Evolutionary conservation across 2,888 invertebrate species (phyloP), one percentile per base, ranked within the genome.

Genomic region (Parelbella ahira): DNA sequence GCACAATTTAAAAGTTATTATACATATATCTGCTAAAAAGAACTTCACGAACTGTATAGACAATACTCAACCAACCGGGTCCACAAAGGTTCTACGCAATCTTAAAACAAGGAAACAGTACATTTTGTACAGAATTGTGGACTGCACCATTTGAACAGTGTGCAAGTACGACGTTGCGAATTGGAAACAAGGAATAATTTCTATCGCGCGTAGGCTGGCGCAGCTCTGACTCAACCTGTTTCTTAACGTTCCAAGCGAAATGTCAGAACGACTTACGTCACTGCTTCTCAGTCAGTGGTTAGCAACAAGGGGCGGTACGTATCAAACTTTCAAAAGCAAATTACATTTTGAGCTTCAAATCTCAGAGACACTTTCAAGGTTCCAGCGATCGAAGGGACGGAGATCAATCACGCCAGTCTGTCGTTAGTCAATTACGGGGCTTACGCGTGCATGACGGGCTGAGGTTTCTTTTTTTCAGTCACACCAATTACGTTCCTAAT

Each of bases 171-270:
- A 29, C 32, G 21, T 36, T 48, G 44, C 52, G 54, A 52, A 51
- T 51, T 49, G 52, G 53, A 47, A 47, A 6, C 47, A 28, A 23
- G 48, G 49, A 49, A 51, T 53, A 38, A 53, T 53, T 57, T 53
- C 41, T 49, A 51, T 50, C 43, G 29, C 21, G 38, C 41, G 46
- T 45, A 44, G 41, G 37, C 27, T n/a, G n/a, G n/a, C n/a, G n/a
- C n/a, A 19, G 28, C 2, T 23, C 37, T 57, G 58, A 60, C 45
- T 59, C 57, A 60, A 34, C 48, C 42, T 12, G 38, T 47, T 53
- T 45, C 41, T 49, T 49, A 45, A 39, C 39, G 34, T 38, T 48
- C 23, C 6, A 30, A 13, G 20, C 32, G 41, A 48, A 46, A 48
- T 49, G 39, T 37, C 38, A 36, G 42, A 39, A 39, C 21, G 25